A percentile compares a stretch with the other conserved stretches of the same genome.
Conservation (phyloP, 2,113 vertebrate genomes). For the Halcyon malimbica region DNA sequence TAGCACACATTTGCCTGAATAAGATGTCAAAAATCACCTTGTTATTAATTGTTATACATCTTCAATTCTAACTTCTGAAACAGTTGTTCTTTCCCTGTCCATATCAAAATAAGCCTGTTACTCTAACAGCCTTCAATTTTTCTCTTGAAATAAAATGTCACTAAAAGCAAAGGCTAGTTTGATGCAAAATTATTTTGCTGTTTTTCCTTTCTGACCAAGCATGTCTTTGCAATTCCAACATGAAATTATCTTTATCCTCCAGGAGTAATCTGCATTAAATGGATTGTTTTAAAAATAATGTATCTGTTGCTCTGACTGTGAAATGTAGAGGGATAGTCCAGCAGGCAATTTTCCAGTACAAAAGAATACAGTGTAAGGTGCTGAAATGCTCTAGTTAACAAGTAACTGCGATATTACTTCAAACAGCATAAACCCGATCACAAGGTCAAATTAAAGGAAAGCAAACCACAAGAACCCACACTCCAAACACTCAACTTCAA, state of each 20-base stretch:
- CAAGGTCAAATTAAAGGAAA: not conserved
- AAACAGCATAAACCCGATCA: not conserved
- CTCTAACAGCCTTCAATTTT: not conserved
- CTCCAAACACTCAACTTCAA: not conserved
- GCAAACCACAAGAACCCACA: not conserved
- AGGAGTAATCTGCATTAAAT: not conserved
- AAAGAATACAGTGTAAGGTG: not conserved
- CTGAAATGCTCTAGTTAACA: not conserved
- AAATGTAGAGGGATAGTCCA: not conserved
- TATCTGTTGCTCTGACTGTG: not conserved
- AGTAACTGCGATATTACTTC: not conserved
- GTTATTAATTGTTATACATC: not conserved
- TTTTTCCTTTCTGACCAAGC: conserved; percentile 9
- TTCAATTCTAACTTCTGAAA: not conserved
- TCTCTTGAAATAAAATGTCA: not conserved
- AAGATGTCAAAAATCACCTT: not conserved
- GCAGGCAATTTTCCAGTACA: not conserved
- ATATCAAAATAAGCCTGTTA: not conserved
- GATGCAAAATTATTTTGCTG: not conserved
- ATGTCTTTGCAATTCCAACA: not conserved
- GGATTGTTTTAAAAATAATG: not conserved
- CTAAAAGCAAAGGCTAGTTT: not conserved
- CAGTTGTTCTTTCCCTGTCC: not conserved
- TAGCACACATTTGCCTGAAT: not conserved
- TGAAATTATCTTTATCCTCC: conserved; percentile 12